A percentile compares a stretch with the other conserved stretches of the same genome.
phyloP scores from a whole-genome alignment of 2,113 vertebrate genomes.

The Benitochromis conjunctus region DNA sequence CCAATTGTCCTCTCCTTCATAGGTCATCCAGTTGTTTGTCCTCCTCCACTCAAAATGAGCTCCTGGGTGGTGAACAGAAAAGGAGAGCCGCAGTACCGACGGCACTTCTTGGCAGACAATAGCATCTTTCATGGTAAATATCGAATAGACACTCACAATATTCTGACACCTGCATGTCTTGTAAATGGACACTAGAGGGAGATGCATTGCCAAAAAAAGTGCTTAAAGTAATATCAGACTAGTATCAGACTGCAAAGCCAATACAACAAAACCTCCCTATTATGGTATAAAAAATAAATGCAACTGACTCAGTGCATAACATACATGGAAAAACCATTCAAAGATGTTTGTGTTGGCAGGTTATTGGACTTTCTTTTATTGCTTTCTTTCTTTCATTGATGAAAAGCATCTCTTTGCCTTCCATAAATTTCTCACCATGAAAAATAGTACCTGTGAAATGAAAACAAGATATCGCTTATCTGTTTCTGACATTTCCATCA shows the following conservation, averaged over 20 bases:
- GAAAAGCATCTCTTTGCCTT: neutral
- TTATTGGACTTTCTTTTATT: neutral
- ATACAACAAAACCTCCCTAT: neutral
- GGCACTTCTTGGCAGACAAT: constrained; percentile 93
- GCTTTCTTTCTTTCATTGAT: neutral
- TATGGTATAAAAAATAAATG: neutral
- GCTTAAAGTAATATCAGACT: neutral
- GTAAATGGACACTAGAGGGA: constrained; percentile 61
- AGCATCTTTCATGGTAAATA: constrained; percentile 86
- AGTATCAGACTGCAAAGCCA: neutral
- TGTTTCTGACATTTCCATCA: neutral
- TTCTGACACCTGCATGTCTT: constrained; percentile 6
- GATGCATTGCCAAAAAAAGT: constrained; percentile 16
- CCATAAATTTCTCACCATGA: neutral
- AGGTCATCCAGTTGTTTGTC: neutral
- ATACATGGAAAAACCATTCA: neutral
- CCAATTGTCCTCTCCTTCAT: neutral
- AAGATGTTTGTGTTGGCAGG: neutral
- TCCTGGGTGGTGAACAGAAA: constrained; percentile 79
- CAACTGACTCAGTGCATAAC: neutral
- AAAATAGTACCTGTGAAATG: neutral
- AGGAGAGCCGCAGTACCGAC: constrained; percentile 81
- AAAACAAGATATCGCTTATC: neutral
- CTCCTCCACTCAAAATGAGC: constrained; percentile 72
- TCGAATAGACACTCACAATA: neutral